Evolutionary conservation across 2,888 invertebrate species (phyloP).

Genomic region (Melitaea athalia): DNA sequence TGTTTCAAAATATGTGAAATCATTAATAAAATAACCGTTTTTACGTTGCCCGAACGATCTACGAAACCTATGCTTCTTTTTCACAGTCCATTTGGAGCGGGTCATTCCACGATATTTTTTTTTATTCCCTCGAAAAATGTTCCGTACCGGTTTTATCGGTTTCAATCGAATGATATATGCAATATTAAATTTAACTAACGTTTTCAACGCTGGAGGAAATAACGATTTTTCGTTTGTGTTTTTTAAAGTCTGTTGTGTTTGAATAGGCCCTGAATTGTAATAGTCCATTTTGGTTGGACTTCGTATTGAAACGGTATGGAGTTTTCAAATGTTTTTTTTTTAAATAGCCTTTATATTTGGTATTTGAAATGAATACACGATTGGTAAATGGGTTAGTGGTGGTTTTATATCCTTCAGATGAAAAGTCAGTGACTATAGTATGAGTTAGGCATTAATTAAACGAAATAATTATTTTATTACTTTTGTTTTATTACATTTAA

Average conservation of each 20-base stretch:
- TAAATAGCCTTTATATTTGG: background rate
- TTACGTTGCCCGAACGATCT: slow-evolving; percentile 42
- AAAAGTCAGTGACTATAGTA: no score
- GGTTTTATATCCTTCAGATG: background rate
- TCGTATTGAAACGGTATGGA: background rate
- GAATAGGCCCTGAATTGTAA: slow-evolving; percentile 25
- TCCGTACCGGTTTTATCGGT: slow-evolving; percentile 59
- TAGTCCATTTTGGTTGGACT: slow-evolving; percentile 8
- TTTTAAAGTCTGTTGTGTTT: slow-evolving; percentile 28
- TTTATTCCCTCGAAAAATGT: slow-evolving; percentile 44
- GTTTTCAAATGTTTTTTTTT: slow-evolving; percentile 1
- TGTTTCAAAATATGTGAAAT: no score
- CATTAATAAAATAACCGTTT: slow-evolving; percentile 47
- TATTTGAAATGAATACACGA: slow-evolving; percentile 1
- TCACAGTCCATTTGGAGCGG: slow-evolving; percentile 66
- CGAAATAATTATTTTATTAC: no score
- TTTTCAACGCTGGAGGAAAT: slow-evolving; percentile 17
- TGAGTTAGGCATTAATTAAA: no score
- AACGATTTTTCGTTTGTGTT: slow-evolving; percentile 14
- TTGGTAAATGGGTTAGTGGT: background rate
- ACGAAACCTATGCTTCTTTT: slow-evolving; percentile 58
- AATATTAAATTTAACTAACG: slow-evolving; percentile 32
- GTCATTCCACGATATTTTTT: slow-evolving; percentile 61
- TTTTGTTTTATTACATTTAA: no score
- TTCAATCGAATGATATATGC: slow-evolving; percentile 54